Base-by-base conservation (phyloP, 2,888 invertebrate species). In the Agonopterix heracliana region DNA sequence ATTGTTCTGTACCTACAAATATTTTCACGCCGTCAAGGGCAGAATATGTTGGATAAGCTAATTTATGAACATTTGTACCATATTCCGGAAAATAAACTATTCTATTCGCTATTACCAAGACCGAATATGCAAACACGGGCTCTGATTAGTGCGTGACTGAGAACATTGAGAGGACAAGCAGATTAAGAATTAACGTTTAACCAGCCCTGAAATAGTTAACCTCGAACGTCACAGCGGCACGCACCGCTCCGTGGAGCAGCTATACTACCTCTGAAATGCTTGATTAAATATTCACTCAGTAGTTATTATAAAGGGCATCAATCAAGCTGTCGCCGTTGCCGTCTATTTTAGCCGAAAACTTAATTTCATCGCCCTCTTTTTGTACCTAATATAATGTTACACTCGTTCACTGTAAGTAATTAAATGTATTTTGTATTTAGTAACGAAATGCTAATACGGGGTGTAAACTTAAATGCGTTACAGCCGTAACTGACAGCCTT, bases 221-320 rank as follows among this genome's bases (percentile, higher is more conserved):
- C 73, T 73, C 72, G 68, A 69, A 70, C 68, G 73, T 77, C 73
- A 74, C 67, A 55, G 60, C 76, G 75, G 73, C 80, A 81, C 79
- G 81, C 81, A 76, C 71, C 7, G 26, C 26, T 26, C 26, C 76
- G 76, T 74, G 80, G 81, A 79, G 81, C 81, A 76, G 71, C 65
- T 61, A n/a, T n/a, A 63, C 40, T 63, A 64, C 57, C 55, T 64
- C 66, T 68, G 64, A 78, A 47, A 68, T 64, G 64, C 60, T 64
- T 70, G 66, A 78, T 81, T 82, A 82, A 82, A 81, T 81, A 84
- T 82, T 80, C 78, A 78, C 69, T 78, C 70, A 69, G 57, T 67
- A 67, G 73, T 80, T 83, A 79, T 79, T 77, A 78, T 74, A 77
- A 72, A 70, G 68, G 70, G 74, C 75, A 83, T 81, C 77, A 74